phyloP scores from a whole-genome alignment of 1,140 invertebrate genomes.

The Plectrocnemia conspersa region DNA sequence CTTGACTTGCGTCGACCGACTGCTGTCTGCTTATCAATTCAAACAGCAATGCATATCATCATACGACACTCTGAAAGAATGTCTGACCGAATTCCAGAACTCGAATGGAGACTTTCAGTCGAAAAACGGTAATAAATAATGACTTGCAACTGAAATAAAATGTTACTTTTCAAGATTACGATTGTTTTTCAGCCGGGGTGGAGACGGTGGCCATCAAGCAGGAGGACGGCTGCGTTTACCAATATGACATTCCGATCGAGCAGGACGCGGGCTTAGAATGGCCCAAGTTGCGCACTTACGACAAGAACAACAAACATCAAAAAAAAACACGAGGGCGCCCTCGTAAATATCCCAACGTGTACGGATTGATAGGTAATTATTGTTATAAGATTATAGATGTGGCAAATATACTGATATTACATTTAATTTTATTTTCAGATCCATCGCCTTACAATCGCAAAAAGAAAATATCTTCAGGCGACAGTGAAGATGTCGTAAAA shows the following conservation, averaged over 20 bases:
- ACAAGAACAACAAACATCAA: background rate
- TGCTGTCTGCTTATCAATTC: slow-evolving; percentile 50
- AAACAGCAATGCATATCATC: slow-evolving; percentile 49
- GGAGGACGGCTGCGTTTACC: slow-evolving; percentile 47
- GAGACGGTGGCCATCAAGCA: slow-evolving; percentile 50
- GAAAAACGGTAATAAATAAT: background rate
- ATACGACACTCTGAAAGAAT: slow-evolving; percentile 49
- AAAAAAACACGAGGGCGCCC: slow-evolving; percentile 44
- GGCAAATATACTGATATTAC: background rate
- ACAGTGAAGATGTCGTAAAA: background rate
- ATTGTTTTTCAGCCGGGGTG: slow-evolving; percentile 38
- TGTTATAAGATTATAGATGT: background rate
- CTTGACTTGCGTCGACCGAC: slow-evolving; percentile 48
- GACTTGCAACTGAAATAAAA: no score
- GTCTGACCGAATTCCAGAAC: slow-evolving; percentile 46
- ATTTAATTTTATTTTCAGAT: slow-evolving; percentile 16
- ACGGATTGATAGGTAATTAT: slow-evolving; percentile 45
- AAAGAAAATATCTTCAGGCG: background rate
- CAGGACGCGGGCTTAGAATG: slow-evolving; percentile 40
- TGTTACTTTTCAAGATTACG: no score
- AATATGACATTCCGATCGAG: slow-evolving; percentile 50
- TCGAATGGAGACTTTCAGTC: background rate
- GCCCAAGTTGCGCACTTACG: slow-evolving; percentile 38
- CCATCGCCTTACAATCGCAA: slow-evolving; percentile 27
- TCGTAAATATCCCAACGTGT: slow-evolving; percentile 49